Evolutionary conservation across 2,113 vertebrate species (phyloP).

Genomic region (Crotalus horridus): DNA sequence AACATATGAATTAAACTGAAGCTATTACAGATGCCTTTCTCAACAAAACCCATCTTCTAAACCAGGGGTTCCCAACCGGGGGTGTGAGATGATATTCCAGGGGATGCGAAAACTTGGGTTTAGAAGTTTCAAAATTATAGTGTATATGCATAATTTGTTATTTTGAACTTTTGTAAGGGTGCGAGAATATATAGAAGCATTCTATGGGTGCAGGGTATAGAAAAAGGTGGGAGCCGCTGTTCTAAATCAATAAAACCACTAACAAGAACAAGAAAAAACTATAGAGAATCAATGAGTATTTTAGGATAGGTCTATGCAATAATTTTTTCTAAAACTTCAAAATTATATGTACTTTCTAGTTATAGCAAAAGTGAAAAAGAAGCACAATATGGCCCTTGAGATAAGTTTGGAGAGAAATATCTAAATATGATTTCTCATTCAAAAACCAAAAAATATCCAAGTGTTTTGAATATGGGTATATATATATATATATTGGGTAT

Average conservation of each 20-base stretch:
- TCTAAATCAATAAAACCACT: conserved; percentile 2
- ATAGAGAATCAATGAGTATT: not conserved
- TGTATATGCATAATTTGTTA: too few species aligned
- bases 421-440: not conserved
- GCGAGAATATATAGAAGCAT: too few species aligned
- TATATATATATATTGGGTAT: not conserved
- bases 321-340: not conserved
- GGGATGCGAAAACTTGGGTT: too few species aligned
- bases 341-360: not conserved
- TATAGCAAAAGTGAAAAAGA: not conserved
- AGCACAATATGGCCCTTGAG: not conserved
- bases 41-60: conserved; percentile 16
- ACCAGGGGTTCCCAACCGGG: not conserved
- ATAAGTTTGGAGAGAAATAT: conserved; percentile 5
- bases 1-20: conserved; percentile 52
- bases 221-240: too few species aligned
- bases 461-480: not conserved
- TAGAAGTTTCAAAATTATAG: too few species aligned
- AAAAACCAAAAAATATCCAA: conserved; percentile 8
- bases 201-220: too few species aligned
- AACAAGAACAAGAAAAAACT: not conserved
- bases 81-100: too few species aligned
- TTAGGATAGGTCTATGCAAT: conserved; percentile 16
- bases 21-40: conserved; percentile 46
- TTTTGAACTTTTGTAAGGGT: too few species aligned